A percentile compares a stretch with the other conserved stretches of the same genome.
Conservation (phyloP, 1,140 invertebrate genomes). For the Eriosoma lanigerum region DNA sequence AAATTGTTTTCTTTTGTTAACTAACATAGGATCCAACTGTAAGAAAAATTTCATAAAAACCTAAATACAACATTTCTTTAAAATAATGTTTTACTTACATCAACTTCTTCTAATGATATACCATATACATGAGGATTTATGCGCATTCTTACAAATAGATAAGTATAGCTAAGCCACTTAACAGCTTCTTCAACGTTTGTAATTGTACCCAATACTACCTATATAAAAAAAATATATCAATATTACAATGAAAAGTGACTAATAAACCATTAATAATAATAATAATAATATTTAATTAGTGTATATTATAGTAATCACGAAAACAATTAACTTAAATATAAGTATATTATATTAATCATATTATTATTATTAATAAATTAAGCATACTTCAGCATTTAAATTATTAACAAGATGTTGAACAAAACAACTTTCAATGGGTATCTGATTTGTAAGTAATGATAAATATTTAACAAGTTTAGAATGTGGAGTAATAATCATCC, state of each 20-base stretch:
- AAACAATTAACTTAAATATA: too few species aligned
- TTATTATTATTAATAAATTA: too few species aligned
- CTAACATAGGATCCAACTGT: conserved; percentile 77
- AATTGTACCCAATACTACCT: conserved; percentile 91
- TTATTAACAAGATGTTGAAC: conserved; percentile 90
- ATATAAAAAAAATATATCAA: conserved; percentile 55
- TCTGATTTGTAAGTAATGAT: conserved; percentile 91
- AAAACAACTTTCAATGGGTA: conserved; percentile 98
- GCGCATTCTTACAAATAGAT: conserved; percentile 91
- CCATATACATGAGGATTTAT: conserved; percentile 92
- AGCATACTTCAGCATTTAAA: conserved; percentile 91
- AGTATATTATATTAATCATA: too few species aligned
- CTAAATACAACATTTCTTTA: neutral
- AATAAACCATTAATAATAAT: neutral
- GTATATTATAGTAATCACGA: neutral
- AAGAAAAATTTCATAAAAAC: conserved; percentile 19
- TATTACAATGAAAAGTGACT: neutral
- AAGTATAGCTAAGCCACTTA: conserved; percentile 97
- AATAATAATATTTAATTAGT: neutral
- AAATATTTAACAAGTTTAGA: conserved; percentile 93
- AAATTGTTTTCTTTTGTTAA: conserved; percentile 71
- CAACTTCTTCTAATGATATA: conserved; percentile 69
- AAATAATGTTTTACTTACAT: conserved; percentile 58
- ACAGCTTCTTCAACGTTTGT: conserved; percentile 94
- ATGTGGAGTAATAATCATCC: conserved; percentile 92